Percentiles rank a stretch among this genome's conserved stretches.
These are phyloP conservation scores for rabbit (Oryctolagus cuniculus) DNA, from an alignment of 2,113 vertebrate species.

Conservation along the genomic window DNA sequence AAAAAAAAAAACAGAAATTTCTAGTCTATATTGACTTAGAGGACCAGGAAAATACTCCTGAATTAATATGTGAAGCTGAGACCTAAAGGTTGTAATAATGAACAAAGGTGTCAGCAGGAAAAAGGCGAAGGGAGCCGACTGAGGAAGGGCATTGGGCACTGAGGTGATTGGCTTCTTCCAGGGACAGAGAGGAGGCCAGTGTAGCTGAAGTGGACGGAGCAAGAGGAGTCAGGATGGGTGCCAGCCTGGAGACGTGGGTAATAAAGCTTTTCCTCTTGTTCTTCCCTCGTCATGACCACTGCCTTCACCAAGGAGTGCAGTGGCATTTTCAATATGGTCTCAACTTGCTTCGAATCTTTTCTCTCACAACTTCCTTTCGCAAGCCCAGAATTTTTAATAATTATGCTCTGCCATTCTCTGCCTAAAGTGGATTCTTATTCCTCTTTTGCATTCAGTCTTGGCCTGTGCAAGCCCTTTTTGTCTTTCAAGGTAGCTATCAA, in stretches of 20 bases:
- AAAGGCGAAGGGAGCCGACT: neutral
- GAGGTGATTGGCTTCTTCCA: neutral
- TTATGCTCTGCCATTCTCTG: neutral
- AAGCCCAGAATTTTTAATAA: neutral
- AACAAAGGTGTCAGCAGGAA: neutral
- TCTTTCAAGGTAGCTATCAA: neutral
- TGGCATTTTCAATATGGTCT: neutral
- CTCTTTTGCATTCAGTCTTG: neutral
- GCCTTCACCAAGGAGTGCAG: neutral
- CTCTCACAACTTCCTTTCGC: neutral
- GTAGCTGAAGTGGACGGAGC: neutral
- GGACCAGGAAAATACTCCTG: neutral
- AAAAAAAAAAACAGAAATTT: neutral
- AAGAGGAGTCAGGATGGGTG: neutral
- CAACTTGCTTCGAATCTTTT: neutral
- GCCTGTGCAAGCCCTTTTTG: neutral
- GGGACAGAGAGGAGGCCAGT: neutral
- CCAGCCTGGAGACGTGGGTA: too few relatives aligned
- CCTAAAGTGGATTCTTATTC: neutral
- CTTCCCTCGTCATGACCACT: neutral
- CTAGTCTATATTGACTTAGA: neutral
- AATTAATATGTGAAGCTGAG: conserved; percentile 31
- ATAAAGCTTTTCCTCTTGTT: neutral
- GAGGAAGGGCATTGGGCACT: neutral
- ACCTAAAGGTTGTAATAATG: neutral